Evolutionary conservation across 2,888 invertebrate species (phyloP).

Genomic region (Calameuta idolon): DNA sequence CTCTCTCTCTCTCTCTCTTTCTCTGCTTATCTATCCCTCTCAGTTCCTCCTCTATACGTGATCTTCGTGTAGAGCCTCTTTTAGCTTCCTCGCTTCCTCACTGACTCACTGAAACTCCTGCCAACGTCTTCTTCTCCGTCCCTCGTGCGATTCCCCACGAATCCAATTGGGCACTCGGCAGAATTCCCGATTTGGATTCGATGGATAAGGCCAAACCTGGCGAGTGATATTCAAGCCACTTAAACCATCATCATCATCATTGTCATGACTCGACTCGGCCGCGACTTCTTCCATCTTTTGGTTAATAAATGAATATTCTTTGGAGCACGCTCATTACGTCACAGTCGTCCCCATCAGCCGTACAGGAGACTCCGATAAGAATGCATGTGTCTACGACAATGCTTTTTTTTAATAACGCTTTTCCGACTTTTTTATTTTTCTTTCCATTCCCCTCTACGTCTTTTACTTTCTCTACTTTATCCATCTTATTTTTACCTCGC

Average conservation of each 20-base stretch:
- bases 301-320: not conserved
- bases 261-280: not conserved
- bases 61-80: not conserved
- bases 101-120: not conserved
- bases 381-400: not conserved
- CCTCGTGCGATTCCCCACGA: not conserved
- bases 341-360: not conserved
- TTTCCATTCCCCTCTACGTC: slow-evolving; percentile 35
- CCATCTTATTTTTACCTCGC: not conserved
- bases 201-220: slow-evolving; percentile 22
- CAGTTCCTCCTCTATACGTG: not conserved
- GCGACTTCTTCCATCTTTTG: not conserved
- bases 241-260: not conserved
- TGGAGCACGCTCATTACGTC: not conserved
- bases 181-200: slow-evolving; percentile 20
- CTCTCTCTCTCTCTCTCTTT: no score
- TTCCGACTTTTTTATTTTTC: not conserved
- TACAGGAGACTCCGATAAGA: not conserved
- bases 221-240: slow-evolving; percentile 20
- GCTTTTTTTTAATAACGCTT: slow-evolving; percentile 1
- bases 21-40: not conserved
- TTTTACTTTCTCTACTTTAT: slow-evolving; percentile 6
- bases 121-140: not conserved
- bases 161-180: slow-evolving; percentile 19
- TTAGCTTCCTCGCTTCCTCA: not conserved